Evolutionary conservation across 2,888 invertebrate species (phyloP).

Genomic region (Scelioninae gen. 1): DNA sequence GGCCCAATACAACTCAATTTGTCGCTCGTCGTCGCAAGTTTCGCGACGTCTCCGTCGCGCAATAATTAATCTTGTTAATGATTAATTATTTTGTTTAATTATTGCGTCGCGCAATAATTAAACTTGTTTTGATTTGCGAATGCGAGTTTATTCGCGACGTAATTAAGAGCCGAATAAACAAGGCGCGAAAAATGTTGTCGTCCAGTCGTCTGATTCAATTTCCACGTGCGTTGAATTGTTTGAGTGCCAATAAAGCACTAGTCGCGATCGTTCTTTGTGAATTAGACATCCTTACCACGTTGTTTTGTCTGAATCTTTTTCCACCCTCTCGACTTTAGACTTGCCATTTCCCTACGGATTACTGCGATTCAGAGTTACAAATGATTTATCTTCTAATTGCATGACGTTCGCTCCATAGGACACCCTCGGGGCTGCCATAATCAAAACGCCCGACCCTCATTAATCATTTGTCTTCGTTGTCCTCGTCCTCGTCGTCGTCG

Average conservation of each 20-base stretch:
- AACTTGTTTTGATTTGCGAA: slow-evolving; percentile 58
- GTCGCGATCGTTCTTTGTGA: slow-evolving; percentile 37
- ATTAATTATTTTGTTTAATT: too few species aligned
- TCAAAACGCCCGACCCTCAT: slow-evolving; percentile 81
- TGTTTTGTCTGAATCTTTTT: slow-evolving; percentile 63
- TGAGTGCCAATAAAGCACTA: slow-evolving; percentile 18
- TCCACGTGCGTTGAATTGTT: neutral
- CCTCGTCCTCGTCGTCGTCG: slow-evolving; percentile 64
- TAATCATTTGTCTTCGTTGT: slow-evolving; percentile 78
- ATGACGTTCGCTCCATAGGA: slow-evolving; percentile 77
- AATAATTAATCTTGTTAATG: slow-evolving; percentile 57
- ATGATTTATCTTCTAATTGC: slow-evolving; percentile 84
- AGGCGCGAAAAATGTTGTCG: neutral
- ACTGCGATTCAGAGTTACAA: slow-evolving; percentile 80
- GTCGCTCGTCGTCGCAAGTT: slow-evolving; percentile 26
- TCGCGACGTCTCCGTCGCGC: slow-evolving; percentile 16
- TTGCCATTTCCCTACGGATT: slow-evolving; percentile 72
- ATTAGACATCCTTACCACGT: slow-evolving; percentile 58
- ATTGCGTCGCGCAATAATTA: slow-evolving; percentile 31
- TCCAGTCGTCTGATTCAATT: slow-evolving; percentile 16
- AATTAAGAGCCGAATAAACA: slow-evolving; percentile 37
- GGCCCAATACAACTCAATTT: slow-evolving; percentile 49
- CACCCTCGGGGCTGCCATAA: slow-evolving; percentile 77
- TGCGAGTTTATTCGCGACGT: slow-evolving; percentile 46
- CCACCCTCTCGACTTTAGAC: slow-evolving; percentile 62